phyloP scores from a whole-genome alignment of 2,888 invertebrate species.

The Eupithecia vulgata region DNA sequence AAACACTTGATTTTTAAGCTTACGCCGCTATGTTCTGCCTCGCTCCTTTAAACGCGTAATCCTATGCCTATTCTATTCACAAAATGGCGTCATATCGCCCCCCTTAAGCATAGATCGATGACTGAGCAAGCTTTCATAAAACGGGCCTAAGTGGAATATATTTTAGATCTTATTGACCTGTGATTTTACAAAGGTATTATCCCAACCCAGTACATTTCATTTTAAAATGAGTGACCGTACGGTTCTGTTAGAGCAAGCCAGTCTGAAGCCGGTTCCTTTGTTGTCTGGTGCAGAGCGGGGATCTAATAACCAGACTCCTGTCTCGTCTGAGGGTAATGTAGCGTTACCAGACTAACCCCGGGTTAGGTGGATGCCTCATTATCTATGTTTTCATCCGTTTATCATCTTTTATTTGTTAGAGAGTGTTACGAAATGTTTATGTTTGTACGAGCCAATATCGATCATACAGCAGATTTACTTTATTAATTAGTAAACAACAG shows the following conservation, averaged over 20 bases:
- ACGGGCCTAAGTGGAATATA: neutral
- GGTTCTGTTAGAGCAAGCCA: conserved; percentile 9
- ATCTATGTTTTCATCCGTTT: neutral
- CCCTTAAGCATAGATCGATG: no score
- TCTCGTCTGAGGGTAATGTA: conserved; percentile 30
- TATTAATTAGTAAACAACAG: no score
- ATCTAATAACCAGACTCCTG: conserved; percentile 28
- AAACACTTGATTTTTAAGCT: no score
- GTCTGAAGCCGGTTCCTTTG: conserved; percentile 30
- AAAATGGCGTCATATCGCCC: no score
- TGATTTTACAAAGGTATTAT: neutral
- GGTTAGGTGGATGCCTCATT: neutral
- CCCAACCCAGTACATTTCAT: neutral
- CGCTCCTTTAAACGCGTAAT: no score
- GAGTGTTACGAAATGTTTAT: neutral
- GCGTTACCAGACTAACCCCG: conserved; percentile 5
- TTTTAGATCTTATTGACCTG: neutral
- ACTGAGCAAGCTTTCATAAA: no score
- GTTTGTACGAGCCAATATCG: no score
- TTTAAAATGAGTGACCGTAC: neutral
- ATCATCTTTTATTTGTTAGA: neutral
- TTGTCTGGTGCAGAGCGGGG: conserved; percentile 35
- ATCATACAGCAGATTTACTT: no score
- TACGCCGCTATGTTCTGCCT: no score
- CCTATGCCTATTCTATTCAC: no score